phyloP scores from a whole-genome alignment of 2,797 vertebrate species.

The Podarcis siculus region DNA sequence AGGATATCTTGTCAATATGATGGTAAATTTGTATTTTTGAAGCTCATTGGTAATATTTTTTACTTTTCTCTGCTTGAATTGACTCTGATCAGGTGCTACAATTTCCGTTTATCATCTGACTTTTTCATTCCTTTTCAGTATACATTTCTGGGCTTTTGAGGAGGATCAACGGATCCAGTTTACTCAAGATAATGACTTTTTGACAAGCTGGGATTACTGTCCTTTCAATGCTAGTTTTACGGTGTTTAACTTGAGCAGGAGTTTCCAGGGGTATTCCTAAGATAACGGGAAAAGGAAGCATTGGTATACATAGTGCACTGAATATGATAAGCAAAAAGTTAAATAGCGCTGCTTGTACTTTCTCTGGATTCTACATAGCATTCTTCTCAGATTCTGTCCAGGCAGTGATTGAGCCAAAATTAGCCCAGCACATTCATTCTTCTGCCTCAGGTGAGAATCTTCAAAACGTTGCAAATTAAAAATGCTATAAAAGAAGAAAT shows the following conservation, averaged over 20 bases:
- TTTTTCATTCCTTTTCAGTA: background rate
- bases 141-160: background rate
- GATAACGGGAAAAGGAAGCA: background rate
- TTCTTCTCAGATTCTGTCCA: too few species aligned
- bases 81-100: background rate
- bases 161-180: background rate
- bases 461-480: constrained; percentile 24
- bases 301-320: background rate
- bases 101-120: background rate
- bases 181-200: background rate
- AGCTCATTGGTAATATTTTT: background rate
- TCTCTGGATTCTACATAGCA: background rate
- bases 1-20: constrained; percentile 61
- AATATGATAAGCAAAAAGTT: background rate
- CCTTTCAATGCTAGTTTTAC: background rate
- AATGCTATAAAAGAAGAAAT: constrained; percentile 8
- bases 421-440: background rate
- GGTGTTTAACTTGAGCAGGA: background rate
- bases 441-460: background rate
- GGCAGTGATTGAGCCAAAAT: background rate
- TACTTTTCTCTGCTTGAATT: background rate
- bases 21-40: constrained; percentile 52
- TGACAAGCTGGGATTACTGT: background rate
- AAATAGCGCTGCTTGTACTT: background rate
- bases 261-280: background rate